Percentiles rank a stretch among this genome's conserved stretches.
These are phyloP conservation scores for Triplophysa yarkandensis DNA, from an alignment of 2,797 vertebrate genomes.

Conservation along the genomic window DNA sequence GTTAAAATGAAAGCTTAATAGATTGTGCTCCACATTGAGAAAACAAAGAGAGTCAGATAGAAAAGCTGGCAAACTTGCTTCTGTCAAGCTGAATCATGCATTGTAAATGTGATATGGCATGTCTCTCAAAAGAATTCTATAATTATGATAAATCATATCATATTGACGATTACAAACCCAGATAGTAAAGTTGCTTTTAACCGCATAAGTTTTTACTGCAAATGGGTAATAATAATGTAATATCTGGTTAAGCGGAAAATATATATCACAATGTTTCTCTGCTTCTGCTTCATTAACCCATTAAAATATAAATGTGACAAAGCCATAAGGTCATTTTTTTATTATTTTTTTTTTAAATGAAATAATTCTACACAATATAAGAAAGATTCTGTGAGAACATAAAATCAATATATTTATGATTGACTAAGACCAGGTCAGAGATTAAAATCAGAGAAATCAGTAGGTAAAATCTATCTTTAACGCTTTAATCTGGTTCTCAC, in stretches of 20 bases:
- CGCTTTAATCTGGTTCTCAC: neutral
- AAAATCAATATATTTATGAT: too few species aligned
- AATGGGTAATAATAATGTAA: neutral
- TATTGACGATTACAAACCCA: neutral
- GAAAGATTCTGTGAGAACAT: too few species aligned
- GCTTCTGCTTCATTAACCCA: too few species aligned
- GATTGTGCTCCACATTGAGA: neutral
- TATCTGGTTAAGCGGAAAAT: neutral
- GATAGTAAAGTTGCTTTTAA: neutral
- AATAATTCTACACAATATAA: too few species aligned
- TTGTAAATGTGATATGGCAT: neutral
- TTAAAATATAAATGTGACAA: too few species aligned
- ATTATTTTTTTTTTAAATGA: too few species aligned
- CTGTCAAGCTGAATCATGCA: neutral
- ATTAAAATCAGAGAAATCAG: too few species aligned
- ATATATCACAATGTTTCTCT: neutral
- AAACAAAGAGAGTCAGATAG: neutral
- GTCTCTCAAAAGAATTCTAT: neutral
- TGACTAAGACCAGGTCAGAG: too few species aligned
- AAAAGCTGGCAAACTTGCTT: neutral
- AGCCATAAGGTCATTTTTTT: too few species aligned
- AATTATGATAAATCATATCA: neutral
- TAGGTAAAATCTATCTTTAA: too few species aligned
- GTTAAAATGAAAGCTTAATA: neutral
- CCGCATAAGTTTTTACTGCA: neutral